Percentiles rank a stretch among this genome's conserved stretches.
Conservation (phyloP, 2,888 invertebrate genomes). For the Arge pagana region DNA sequence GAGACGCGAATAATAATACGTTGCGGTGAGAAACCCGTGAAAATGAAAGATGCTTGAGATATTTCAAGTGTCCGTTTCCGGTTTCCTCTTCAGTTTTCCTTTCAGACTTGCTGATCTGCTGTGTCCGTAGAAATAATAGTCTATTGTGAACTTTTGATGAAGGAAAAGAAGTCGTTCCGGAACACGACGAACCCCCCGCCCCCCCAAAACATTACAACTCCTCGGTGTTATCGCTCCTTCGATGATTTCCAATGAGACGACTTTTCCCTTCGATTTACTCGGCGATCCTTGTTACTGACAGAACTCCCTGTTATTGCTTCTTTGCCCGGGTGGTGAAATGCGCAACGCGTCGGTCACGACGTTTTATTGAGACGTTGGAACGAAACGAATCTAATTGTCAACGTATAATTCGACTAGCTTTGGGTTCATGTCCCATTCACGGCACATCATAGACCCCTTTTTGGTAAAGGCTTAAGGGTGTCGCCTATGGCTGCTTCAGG, state of each 20-base stretch:
- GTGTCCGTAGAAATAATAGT: neutral
- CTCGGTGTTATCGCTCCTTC: too few relatives aligned
- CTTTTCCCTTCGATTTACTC: too few relatives aligned
- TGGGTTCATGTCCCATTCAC: constrained; percentile 76
- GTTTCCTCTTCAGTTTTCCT: constrained; percentile 1
- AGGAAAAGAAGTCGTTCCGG: too few relatives aligned
- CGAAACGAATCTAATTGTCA: constrained; percentile 32
- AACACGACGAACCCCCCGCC: neutral
- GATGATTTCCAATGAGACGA: too few relatives aligned
- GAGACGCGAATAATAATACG: too few relatives aligned
- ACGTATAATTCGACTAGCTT: constrained; percentile 41
- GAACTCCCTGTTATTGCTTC: too few relatives aligned
- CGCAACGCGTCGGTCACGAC: constrained; percentile 18
- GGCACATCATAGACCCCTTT: constrained; percentile 68
- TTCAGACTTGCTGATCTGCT: too few relatives aligned
- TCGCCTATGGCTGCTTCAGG: constrained; percentile 87
- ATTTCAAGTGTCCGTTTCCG: constrained; percentile 4
- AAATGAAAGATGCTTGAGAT: neutral
- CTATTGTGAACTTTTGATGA: too few relatives aligned
- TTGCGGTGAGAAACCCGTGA: too few relatives aligned
- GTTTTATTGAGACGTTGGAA: constrained; percentile 4
- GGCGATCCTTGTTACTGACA: too few relatives aligned
- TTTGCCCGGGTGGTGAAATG: neutral
- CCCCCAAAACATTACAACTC: neutral
- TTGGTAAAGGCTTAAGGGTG: constrained; percentile 47